Conservation (phyloP, 1,140 invertebrate genomes). For the Scaptomyza graminum region DNA sequence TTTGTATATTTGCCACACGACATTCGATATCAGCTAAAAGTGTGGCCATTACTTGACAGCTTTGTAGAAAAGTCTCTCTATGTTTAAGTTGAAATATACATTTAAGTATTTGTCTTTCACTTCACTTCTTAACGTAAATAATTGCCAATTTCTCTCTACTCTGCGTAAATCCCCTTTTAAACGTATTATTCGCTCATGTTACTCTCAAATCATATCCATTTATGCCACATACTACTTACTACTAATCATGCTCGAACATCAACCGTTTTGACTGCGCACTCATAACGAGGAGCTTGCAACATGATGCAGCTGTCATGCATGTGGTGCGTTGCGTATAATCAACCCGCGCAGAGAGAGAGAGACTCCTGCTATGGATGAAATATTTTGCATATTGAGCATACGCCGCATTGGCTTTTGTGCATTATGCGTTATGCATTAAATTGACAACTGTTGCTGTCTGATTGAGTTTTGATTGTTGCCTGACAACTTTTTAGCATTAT, state of each 20-base stretch:
- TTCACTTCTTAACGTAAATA: too few relatives aligned
- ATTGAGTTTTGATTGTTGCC: constrained; percentile 76
- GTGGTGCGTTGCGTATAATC: constrained; percentile 31
- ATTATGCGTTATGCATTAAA: constrained; percentile 42
- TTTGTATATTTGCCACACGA: constrained; percentile 13
- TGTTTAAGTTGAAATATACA: too few relatives aligned
- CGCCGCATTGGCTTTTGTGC: constrained; percentile 24
- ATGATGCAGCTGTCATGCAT: constrained; percentile 20
- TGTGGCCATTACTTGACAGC: neutral
- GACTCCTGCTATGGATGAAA: neutral
- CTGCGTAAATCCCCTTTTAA: too few relatives aligned
- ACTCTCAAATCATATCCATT: too few relatives aligned
- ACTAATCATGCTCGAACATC: too few relatives aligned
- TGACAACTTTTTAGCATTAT: constrained; percentile 66
- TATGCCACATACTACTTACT: too few relatives aligned
- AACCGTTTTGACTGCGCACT: neutral
- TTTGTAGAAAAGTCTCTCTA: too few relatives aligned
- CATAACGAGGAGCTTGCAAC: constrained; percentile 38
- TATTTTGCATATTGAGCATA: constrained; percentile 60
- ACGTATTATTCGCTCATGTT: too few relatives aligned
- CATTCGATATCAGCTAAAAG: constrained; percentile 8
- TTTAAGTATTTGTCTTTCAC: too few relatives aligned
- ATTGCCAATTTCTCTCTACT: too few relatives aligned
- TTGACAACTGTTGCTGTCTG: constrained; percentile 79
- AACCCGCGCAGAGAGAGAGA: neutral